phyloP scores from a whole-genome alignment of 2,797 vertebrate species.

The Luscinia megarhynchos region DNA sequence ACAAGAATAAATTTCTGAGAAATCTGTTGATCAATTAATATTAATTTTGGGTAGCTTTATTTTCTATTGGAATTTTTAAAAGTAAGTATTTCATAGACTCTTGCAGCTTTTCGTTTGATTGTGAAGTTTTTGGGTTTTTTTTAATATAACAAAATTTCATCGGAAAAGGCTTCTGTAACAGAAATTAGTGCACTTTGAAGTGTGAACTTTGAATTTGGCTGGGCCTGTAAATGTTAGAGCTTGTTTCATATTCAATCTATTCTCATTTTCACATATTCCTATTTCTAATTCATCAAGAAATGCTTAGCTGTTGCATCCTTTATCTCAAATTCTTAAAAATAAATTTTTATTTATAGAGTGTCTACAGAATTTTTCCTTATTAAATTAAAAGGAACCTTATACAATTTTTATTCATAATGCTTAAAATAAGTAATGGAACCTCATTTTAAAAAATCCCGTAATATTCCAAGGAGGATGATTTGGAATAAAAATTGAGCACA shows the following conservation, averaged over 20 bases:
- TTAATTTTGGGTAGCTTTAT: accelerated
- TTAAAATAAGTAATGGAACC: background rate
- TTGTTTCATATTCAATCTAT: background rate
- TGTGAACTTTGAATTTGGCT: background rate
- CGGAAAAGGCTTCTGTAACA: background rate
- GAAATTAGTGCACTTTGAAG: background rate
- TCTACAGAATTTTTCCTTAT: background rate
- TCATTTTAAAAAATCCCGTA: accelerated
- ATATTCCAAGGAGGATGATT: background rate
- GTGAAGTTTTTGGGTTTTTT: accelerated
- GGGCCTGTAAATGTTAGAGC: background rate
- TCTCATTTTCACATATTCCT: background rate
- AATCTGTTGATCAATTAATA: background rate
- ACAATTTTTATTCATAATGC: background rate
- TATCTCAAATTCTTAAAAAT: background rate
- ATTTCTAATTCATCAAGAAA: background rate
- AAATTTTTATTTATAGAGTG: background rate
- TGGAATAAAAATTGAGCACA: background rate
- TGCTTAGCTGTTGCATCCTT: background rate
- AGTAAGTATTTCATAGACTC: background rate
- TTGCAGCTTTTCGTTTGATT: background rate
- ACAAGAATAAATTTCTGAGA: background rate
- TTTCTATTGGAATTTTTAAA: background rate
- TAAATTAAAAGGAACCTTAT: background rate
- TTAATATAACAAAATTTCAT: background rate